Evolutionary conservation across 2,797 vertebrate genomes (phyloP), one percentile per base, ranked within the genome.

Genomic region (Oreonectes daqikongensis): DNA sequence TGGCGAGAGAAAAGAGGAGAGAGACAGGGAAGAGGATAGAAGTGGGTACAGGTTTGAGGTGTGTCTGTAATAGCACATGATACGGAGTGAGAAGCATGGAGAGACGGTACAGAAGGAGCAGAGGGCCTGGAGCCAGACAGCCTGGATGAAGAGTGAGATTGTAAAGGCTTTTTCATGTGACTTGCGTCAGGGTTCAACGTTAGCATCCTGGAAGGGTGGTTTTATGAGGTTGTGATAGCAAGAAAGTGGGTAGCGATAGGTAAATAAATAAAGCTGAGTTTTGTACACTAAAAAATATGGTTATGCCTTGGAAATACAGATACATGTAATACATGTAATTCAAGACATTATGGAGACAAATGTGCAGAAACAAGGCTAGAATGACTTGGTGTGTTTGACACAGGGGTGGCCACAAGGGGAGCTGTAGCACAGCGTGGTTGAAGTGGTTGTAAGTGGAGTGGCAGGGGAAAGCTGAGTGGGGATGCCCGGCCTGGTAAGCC

Each of bases 401-500:
- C 8, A 24, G 40, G 7, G 26, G n/a, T 57, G 46, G 50, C 24
- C 63, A 68, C 52, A 18, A 15, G 44, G 30, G 74, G 65, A 22
- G 22, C 65, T 55, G 55, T 69, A 22, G 38, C 57, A 11, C 22
- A 74, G 26, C 40, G 17, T 44, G 46, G 28, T 22, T 42, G 32
- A 38, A 55, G 59, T 75, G 52, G 26, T 65, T 46, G 3, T 40
- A 40, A 46, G 50, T 57, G 60, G 50, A 65, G 30, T 11, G 8
- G 32, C 20, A 22, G 24, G 24, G 55, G 22, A 53, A 52, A 14
- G 65, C 57, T 32, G 79, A 70, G 63, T 81, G 72, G 79, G 79
- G 75, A 78, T 82, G 75, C 67, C 83, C 77, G 57, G 59, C 61
- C 77, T 72, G 64, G 72, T 69, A 60, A 67, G 59, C 69, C 66